phyloP scores from a whole-genome alignment of 2,888 invertebrate species.

The Lissonota sp. region DNA sequence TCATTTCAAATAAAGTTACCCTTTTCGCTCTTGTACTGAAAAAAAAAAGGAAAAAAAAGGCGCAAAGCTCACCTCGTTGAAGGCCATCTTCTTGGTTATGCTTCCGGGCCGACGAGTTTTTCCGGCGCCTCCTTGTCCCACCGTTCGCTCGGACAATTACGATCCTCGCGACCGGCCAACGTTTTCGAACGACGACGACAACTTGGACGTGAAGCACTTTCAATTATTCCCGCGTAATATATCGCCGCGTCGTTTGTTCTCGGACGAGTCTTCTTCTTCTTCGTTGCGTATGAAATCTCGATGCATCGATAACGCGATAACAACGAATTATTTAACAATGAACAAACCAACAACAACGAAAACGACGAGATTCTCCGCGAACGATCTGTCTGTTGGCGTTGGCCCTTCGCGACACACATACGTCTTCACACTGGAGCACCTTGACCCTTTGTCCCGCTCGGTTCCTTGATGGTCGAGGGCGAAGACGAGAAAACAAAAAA shows the following conservation, averaged over 20 bases:
- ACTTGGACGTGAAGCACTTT: too few relatives aligned
- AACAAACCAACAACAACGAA: conserved; percentile 27
- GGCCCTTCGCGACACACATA: conserved; percentile 80
- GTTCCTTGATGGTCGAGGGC: not conserved
- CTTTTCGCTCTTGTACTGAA: not conserved
- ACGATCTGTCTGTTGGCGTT: conserved; percentile 66
- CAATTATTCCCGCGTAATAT: conserved; percentile 29
- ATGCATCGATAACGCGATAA: conserved; percentile 61
- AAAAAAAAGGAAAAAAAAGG: conserved; percentile 17
- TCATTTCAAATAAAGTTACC: not conserved
- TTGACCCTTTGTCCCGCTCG: conserved; percentile 69
- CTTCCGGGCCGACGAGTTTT: conserved; percentile 79
- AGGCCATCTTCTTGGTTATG: conserved; percentile 87
- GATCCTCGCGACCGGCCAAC: conserved; percentile 52
- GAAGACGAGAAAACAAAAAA: not conserved
- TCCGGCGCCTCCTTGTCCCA: conserved; percentile 82
- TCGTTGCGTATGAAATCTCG: conserved; percentile 49
- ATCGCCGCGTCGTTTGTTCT: conserved; percentile 43
- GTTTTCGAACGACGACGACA: not conserved
- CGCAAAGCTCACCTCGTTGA: conserved; percentile 90
- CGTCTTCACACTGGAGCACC: conserved; percentile 75
- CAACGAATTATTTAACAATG: conserved; percentile 27
- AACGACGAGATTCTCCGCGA: conserved; percentile 38
- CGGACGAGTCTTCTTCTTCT: conserved; percentile 20
- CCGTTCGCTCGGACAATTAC: conserved; percentile 71